These are phyloP conservation scores for Myotis pilosus DNA, from an alignment of 2,797 vertebrate genomes.

Conservation along the genomic window DNA sequence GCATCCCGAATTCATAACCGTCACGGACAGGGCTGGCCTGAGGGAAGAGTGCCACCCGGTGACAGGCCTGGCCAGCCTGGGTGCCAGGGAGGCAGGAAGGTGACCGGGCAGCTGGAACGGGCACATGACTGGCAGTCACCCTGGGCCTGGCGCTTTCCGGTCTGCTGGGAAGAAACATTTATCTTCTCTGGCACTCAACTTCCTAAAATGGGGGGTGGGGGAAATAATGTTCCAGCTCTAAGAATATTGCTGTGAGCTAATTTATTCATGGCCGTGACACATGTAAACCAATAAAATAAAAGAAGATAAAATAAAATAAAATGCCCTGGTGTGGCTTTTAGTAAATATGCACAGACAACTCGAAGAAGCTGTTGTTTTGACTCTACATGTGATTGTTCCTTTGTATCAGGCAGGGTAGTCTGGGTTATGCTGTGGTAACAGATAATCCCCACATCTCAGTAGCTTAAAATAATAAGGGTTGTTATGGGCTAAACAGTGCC, in stretches of 20 bases:
- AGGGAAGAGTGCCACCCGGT: neutral
- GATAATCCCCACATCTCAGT: neutral
- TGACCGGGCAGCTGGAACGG: neutral
- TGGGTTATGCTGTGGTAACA: neutral
- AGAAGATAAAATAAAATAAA: neutral
- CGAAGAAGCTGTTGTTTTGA: neutral
- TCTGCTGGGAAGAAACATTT: neutral
- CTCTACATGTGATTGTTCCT: neutral
- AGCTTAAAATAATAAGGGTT: neutral
- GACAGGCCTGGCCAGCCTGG: fast-evolving
- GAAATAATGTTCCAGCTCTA: neutral
- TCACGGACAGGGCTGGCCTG: neutral
- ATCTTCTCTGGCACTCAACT: neutral
- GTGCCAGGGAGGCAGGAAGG: no score
- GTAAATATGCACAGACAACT: neutral
- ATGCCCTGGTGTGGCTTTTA: neutral
- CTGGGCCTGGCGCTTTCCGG: neutral
- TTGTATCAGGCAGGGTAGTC: neutral
- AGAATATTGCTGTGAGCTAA: conserved; percentile 16
- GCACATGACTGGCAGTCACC: neutral
- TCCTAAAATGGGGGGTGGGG: neutral
- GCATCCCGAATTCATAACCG: neutral
- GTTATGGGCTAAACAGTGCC: neutral
- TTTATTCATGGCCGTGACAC: neutral
- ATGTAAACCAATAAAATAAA: neutral